These are phyloP conservation scores for Acanthosepion esculentum DNA, from an alignment of 2,888 invertebrate genomes.

Conservation along the genomic window DNA sequence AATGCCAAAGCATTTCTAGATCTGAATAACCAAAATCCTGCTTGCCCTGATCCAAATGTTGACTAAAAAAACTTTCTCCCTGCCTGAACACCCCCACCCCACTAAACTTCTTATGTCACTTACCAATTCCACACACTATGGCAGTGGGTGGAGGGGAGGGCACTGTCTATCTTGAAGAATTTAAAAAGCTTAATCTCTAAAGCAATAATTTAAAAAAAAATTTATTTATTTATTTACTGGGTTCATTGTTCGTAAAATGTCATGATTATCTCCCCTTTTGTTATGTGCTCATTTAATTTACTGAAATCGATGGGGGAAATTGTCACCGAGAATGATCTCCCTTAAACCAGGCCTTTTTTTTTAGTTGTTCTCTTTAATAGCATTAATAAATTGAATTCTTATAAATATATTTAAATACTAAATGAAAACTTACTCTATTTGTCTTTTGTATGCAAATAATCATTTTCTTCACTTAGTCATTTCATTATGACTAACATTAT, in stretches of 20 bases:
- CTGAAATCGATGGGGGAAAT: too few relatives aligned
- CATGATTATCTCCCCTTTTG: background rate
- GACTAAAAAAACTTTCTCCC: background rate
- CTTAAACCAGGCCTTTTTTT: background rate
- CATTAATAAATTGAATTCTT: background rate
- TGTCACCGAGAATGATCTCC: background rate
- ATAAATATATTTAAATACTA: too few relatives aligned
- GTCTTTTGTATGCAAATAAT: too few relatives aligned
- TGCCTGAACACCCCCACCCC: background rate
- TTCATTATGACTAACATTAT: too few relatives aligned
- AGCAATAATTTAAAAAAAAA: too few relatives aligned
- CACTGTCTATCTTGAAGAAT: background rate
- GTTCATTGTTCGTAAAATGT: background rate
- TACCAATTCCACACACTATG: background rate
- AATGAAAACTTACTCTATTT: too few relatives aligned
- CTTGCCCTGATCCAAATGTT: slow-evolving; percentile 33
- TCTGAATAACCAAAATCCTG: background rate
- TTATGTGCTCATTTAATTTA: background rate
- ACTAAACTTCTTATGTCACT: slow-evolving; percentile 14
- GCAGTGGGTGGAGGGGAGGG: background rate
- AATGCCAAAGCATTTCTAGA: background rate
- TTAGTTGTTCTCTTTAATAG: background rate
- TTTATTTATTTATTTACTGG: too few relatives aligned
- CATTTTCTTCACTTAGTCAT: too few relatives aligned
- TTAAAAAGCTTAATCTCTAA: too few relatives aligned